Evolutionary conservation across 2,113 vertebrate species (phyloP).

Genomic region (Columba janthina): DNA sequence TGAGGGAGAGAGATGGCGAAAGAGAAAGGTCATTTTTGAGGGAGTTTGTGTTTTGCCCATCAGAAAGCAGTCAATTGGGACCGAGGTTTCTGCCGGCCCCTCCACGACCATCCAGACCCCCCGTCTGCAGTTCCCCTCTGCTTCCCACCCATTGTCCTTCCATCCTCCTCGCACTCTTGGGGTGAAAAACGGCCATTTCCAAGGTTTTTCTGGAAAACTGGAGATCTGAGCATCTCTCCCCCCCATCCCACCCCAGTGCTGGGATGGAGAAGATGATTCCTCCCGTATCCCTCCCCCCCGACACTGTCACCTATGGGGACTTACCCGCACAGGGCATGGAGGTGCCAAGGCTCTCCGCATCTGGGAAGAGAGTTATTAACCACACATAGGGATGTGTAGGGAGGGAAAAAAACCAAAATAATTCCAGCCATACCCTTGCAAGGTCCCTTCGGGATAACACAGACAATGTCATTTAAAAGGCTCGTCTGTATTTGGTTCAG

Average conservation of each 20-base stretch:
- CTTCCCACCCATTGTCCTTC: not conserved
- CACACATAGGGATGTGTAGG: not conserved
- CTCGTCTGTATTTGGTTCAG: not conserved
- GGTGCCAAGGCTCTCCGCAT: not conserved
- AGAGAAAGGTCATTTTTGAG: constrained; percentile 53
- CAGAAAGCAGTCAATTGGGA: not conserved
- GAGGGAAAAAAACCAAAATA: too few species aligned
- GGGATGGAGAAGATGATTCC: not conserved
- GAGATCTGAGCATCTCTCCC: not conserved
- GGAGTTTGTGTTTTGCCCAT: not conserved
- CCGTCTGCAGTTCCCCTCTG: accelerated
- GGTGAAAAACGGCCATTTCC: accelerated
- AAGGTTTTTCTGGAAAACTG: not conserved
- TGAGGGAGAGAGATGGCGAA: not conserved
- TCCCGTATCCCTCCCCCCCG: not conserved
- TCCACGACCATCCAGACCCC: not conserved
- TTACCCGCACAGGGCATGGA: constrained; percentile 15
- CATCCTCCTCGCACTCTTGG: accelerated
- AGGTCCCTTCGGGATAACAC: not conserved
- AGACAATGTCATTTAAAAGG: not conserved
- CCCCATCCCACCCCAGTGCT: not conserved
- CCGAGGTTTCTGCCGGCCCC: not conserved
- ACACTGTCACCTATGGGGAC: not conserved
- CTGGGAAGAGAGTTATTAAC: not conserved
- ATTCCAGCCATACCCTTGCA: not conserved